Evolutionary conservation across 2,888 invertebrate genomes (phyloP), one percentile per base, ranked within the genome.

Genomic region (Pyrgus malvae): DNA sequence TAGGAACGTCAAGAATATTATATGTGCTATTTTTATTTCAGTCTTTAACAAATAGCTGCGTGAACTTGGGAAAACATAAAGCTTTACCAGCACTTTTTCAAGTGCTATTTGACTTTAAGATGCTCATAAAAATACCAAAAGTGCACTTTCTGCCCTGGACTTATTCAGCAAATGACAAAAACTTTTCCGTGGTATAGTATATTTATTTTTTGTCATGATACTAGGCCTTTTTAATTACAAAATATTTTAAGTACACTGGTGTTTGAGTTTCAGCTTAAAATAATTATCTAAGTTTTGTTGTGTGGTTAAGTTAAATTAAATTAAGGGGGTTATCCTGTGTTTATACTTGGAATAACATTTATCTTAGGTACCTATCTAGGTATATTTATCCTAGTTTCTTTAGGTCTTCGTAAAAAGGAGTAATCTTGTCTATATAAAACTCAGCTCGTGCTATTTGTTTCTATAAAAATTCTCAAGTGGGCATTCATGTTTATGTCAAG

Each of bases 61-160:
- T 91, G 44, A 92, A 92, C 57, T 83, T 87, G 58, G 93, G 93
- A 58, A 91, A 92, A 61, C 93, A 94, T 64, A 91, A 92, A 63
- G 79, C 91, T 3, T 74, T 89, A 9, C 90, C 93, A 41, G 90
- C 94, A 19, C 71, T 95, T 16, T 95, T 95, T 68, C 93, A 95
- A 79, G 74, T 93, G 38, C 82, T 96, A 27, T 95, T 95, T 73
- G 91, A 94, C 62, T 90, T 82, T 65, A 83, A 92, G 68, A 72
- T 93, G 12, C 74, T 96, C 9, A 90, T 91, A 2, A 91, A 90
- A 72, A 80, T 94, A 57, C 92, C 94, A 0, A 91, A 92, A 58
- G 83, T 91, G n/a, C 91, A 92, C 42, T 95, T 93, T 74, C 67
- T 95, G 44, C 96, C 96, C 0, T 93, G 93, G 92, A 90, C 91